These are phyloP conservation scores for Glyphotaelius pellucidus DNA, from an alignment of 2,888 invertebrate genomes.

Conservation along the genomic window DNA sequence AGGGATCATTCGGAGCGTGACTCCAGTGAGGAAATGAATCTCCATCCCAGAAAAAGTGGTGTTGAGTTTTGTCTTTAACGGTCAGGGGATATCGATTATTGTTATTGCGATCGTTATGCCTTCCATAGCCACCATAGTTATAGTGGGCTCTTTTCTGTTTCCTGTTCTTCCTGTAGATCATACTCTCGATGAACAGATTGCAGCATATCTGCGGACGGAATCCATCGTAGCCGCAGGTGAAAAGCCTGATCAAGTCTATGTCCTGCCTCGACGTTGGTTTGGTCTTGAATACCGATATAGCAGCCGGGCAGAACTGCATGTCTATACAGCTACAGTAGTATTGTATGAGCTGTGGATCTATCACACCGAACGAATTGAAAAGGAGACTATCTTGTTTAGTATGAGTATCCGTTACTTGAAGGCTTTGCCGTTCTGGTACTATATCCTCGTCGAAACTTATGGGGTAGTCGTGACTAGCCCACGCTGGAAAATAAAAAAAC, in stretches of 20 bases:
- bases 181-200: constrained; percentile 52
- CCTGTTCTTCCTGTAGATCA: constrained; percentile 55
- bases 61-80: constrained; percentile 44
- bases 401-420: neutral
- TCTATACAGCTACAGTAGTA: constrained; percentile 58
- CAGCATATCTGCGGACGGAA: constrained; percentile 60
- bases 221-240: constrained; percentile 59
- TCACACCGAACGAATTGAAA: constrained; percentile 45
- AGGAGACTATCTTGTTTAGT: constrained; percentile 35
- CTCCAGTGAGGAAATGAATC: constrained; percentile 64
- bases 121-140: constrained; percentile 48
- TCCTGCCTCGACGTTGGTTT: constrained; percentile 50
- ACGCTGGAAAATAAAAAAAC: constrained; percentile 43
- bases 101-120: neutral
- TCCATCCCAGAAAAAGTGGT: constrained; percentile 63
- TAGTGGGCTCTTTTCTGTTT: constrained; percentile 64
- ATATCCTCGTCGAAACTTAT: constrained; percentile 13
- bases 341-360: constrained; percentile 30
- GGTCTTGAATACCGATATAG: constrained; percentile 51
- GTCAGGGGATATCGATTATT: constrained; percentile 26
- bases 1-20: constrained; percentile 53
- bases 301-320: constrained; percentile 56
- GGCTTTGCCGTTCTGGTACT: neutral
- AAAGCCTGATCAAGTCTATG: constrained; percentile 51
- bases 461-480: constrained; percentile 24